Evolutionary conservation across 2,113 vertebrate genomes (phyloP).

Genomic region (Halichoerus grypus): DNA sequence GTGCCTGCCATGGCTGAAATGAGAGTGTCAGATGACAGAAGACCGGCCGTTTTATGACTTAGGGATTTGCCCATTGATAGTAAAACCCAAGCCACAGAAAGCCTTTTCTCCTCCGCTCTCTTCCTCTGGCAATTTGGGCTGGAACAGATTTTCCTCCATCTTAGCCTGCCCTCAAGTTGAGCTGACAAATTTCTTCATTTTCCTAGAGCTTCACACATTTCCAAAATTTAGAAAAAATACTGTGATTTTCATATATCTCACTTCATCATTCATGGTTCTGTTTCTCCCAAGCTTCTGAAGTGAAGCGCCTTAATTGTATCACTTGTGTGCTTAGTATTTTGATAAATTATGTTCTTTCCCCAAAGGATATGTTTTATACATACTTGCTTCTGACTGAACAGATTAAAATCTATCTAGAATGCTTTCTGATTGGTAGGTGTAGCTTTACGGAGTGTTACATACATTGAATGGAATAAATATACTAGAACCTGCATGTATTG

Average conservation of each 20-base stretch:
- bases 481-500: background rate
- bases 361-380: background rate
- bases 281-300: background rate
- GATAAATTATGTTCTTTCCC: constrained; percentile 35
- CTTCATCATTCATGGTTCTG: constrained; percentile 18
- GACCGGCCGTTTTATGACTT: background rate
- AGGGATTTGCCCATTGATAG: constrained; percentile 47
- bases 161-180: constrained; percentile 53
- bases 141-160: constrained; percentile 65
- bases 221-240: constrained; percentile 5
- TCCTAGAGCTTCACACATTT: constrained; percentile 69
- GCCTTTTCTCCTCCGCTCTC: background rate
- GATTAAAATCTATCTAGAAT: background rate
- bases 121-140: background rate
- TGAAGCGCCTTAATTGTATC: constrained; percentile 18
- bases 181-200: constrained; percentile 62
- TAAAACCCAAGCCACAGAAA: constrained; percentile 15
- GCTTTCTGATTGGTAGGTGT: background rate
- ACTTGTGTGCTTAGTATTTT: constrained; percentile 47
- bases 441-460: background rate
- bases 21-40: background rate
- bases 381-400: background rate
- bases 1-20: background rate
- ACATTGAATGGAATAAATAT: background rate
- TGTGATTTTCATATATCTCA: background rate